A percentile compares a stretch with the other conserved stretches of the same genome.
Conservation (phyloP, 2,797 vertebrate species). For the Petrocephalus sullivani region DNA sequence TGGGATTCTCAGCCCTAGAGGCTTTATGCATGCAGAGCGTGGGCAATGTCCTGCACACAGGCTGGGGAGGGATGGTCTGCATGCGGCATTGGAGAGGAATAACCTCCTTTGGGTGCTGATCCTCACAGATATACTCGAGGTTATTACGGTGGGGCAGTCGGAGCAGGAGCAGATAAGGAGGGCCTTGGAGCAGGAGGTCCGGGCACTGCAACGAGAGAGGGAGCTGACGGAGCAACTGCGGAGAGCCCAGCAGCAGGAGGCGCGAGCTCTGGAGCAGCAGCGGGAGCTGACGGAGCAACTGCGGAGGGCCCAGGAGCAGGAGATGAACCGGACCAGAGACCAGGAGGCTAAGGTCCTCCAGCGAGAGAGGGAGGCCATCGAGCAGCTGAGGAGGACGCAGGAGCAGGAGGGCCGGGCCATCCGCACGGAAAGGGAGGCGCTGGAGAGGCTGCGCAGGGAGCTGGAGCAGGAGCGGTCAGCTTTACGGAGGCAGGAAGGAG, state of each 20-base stretch:
- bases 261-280: slow-evolving; percentile 40
- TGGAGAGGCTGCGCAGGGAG: slow-evolving; percentile 6
- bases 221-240: slow-evolving; percentile 61
- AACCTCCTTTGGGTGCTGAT: neutral
- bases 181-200: slow-evolving; percentile 34
- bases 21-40: neutral
- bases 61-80: neutral
- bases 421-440: slow-evolving; percentile 9
- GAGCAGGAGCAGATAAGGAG: slow-evolving; percentile 17
- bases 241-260: slow-evolving; percentile 57
- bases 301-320: slow-evolving; percentile 51
- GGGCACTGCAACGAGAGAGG: slow-evolving; percentile 47
- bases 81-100: neutral
- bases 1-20: neutral
- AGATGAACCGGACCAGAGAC: slow-evolving; percentile 49
- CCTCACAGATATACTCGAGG: slow-evolving; percentile 22
- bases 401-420: slow-evolving; percentile 48
- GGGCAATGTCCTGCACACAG: neutral
- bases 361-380: slow-evolving; percentile 49
- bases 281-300: slow-evolving; percentile 42
- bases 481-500: neutral
- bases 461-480: slow-evolving; percentile 12
- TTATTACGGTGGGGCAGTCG: slow-evolving; percentile 9
- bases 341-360: slow-evolving; percentile 51
- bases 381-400: slow-evolving; percentile 45